A percentile compares a stretch with the other conserved stretches of the same genome.
Conservation (phyloP, 2,797 vertebrate species). For the Discoglossus pictus region DNA sequence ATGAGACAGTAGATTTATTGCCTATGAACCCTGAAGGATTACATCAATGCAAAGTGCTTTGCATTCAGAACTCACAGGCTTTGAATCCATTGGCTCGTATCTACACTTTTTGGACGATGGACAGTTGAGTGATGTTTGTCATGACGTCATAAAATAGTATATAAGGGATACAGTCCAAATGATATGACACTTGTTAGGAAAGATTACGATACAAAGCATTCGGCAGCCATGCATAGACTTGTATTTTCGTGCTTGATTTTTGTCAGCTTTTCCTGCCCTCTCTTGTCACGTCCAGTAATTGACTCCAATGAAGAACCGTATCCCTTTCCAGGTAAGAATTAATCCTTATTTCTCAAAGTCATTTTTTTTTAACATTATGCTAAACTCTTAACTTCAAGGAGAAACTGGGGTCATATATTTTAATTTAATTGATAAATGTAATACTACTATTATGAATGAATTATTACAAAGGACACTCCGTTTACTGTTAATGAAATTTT, state of each 20-base stretch:
- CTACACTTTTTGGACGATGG: conserved; percentile 20
- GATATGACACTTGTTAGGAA: conserved; percentile 43
- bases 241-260: conserved; percentile 61
- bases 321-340: conserved; percentile 66
- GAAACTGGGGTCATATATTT: background rate
- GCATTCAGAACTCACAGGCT: conserved; percentile 63
- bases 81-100: conserved; percentile 57
- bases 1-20: conserved; percentile 70
- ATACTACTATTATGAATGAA: too few relatives aligned
- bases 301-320: conserved; percentile 50
- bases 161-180: conserved; percentile 53
- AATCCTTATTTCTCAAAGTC: background rate
- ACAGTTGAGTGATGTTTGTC: conserved; percentile 6
- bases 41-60: conserved; percentile 74
- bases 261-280: conserved; percentile 53
- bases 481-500: background rate
- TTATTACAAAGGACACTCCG: too few relatives aligned
- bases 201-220: conserved; percentile 29
- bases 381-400: background rate
- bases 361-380: background rate
- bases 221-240: conserved; percentile 59
- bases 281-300: conserved; percentile 55
- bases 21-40: conserved; percentile 72
- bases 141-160: conserved; percentile 26
- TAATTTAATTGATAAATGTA: background rate